Conservation (phyloP, 2,113 vertebrate species). For the Rhea americana region DNA sequence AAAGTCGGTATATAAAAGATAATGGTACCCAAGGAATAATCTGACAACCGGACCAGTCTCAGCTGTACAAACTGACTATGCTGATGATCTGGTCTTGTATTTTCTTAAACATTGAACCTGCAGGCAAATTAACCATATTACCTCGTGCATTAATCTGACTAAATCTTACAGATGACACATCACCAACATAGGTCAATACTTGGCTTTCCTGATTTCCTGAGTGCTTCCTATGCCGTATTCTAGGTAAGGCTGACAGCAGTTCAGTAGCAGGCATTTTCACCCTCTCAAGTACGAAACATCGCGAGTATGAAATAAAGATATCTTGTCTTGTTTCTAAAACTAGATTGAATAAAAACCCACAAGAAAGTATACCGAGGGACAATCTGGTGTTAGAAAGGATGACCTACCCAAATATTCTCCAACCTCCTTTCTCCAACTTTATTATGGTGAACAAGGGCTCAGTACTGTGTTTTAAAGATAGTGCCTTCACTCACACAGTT, state of each 20-base stretch:
- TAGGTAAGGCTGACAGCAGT: background rate
- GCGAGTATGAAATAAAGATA: background rate
- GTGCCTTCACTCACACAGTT: fast-evolving
- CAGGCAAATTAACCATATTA: constrained; percentile 15
- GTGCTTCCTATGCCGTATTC: background rate
- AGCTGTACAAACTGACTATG: background rate
- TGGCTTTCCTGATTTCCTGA: background rate
- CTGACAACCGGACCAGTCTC: constrained; percentile 26
- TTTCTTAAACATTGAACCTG: background rate
- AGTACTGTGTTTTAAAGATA: background rate
- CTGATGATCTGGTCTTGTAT: background rate
- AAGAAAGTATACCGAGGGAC: background rate
- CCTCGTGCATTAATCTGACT: background rate
- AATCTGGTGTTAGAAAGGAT: background rate
- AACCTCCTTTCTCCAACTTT: background rate
- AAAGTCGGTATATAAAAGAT: constrained; percentile 26
- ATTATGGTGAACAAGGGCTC: background rate
- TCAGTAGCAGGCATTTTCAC: background rate
- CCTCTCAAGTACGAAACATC: background rate
- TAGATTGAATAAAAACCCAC: background rate
- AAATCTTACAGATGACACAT: constrained; percentile 23
- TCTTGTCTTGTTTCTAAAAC: background rate
- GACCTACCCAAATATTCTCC: background rate
- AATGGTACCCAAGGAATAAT: background rate
- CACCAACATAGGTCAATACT: background rate